Evolutionary conservation across 1,140 invertebrate genomes (phyloP), one percentile per base, ranked within the genome.

Genomic region (Drosophila willistoni): DNA sequence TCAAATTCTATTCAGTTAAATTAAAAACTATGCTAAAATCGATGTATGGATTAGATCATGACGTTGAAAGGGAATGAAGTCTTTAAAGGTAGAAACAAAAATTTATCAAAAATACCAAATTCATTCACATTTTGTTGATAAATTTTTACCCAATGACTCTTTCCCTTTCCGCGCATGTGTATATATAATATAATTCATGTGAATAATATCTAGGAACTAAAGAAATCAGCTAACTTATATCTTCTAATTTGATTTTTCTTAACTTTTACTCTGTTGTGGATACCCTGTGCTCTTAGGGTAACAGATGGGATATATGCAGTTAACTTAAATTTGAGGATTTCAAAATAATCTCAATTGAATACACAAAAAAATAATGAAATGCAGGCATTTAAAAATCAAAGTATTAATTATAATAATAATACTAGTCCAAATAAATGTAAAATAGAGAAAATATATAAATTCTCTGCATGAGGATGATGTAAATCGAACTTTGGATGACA

Each of bases 401-500:
- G 9, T 36, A 64, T 47, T 44, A 41, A 56, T 4, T 9, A 56
- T 56, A 65, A 29, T 29, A 29, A 36, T 55, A 55, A 66, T 56
- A 54, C 54, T 55, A 17, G 34, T 47, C 25, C 25, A 36, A 51
- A 64, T 47, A 63, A 22, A 13, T 55, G 22, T 68, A 71, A n/a
- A 29, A 29, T 19, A 42, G 10, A 22, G 13, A 34, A 33, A 7
- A 34, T 64, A 63, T 44, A 33, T 9, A 17, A 36, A 25, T 59
- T 47, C 25, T 56, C 17, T 39, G 42, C 55, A 44, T 60, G 47
- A 67, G 17, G 44, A 47, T 51, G 44, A 22, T 1, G 44, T 17
- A 51, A 22, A 10, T 14, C 3, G 9, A 12, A 51, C 14, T 51
- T 9, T 19, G 14, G 14, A 17, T 7, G 29, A 29, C 19, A 22